Conservation (phyloP, 2,888 invertebrate species). For the Oligia strigilis region DNA sequence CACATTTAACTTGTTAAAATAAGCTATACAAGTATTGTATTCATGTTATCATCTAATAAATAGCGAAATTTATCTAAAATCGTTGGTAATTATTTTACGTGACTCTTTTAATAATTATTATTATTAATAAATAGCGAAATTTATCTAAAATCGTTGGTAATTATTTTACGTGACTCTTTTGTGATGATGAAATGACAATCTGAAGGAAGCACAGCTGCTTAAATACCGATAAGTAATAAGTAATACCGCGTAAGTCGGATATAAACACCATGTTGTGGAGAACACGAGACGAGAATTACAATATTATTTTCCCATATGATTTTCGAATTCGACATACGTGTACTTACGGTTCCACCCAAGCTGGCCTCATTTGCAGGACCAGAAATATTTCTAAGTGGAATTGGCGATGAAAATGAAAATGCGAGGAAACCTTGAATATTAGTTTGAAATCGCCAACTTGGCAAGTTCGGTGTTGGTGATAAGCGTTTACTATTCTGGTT, state of each 20-base stretch:
- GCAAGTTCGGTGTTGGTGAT: too few relatives aligned
- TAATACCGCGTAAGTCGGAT: neutral
- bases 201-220: neutral
- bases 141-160: neutral
- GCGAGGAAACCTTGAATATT: neutral
- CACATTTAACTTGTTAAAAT: constrained; percentile 1
- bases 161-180: constrained; percentile 8
- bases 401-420: too few relatives aligned
- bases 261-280: neutral
- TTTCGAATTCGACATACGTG: too few relatives aligned
- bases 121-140: constrained; percentile 15
- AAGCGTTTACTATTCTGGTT: too few relatives aligned
- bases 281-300: neutral
- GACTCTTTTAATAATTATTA: too few relatives aligned
- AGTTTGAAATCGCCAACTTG: too few relatives aligned
- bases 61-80: too few relatives aligned
- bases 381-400: too few relatives aligned
- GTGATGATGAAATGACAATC: neutral
- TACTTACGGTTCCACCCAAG: too few relatives aligned
- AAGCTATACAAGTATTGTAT: constrained; percentile 23
- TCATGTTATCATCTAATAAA: neutral
- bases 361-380: too few relatives aligned
- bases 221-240: neutral
- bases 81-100: constrained; percentile 11
- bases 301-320: neutral